Percentiles rank a stretch among this genome's conserved stretches.
phyloP scores from a whole-genome alignment of 35 echinoderm and acorn worm species.

The Heliocidaris erythrogramma region DNA sequence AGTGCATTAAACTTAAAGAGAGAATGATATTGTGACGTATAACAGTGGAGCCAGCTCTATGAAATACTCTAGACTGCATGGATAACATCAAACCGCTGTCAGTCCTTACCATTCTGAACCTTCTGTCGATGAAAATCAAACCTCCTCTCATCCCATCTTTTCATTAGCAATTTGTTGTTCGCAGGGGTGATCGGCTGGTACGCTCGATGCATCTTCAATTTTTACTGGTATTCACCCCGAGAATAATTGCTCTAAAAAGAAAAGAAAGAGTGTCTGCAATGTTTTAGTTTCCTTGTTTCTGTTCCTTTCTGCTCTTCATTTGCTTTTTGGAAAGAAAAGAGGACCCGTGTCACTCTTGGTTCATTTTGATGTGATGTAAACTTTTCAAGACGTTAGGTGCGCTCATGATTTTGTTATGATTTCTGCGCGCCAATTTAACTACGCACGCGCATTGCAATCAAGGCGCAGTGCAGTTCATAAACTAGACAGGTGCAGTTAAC shows the following conservation, averaged over 20 bases:
- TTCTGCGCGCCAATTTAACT: background rate
- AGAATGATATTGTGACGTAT: no score
- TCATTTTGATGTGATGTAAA: background rate
- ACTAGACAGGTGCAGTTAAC: no score
- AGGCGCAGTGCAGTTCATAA: background rate
- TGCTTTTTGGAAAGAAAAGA: background rate
- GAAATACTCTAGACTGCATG: no score
- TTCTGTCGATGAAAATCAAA: conserved; percentile 90
- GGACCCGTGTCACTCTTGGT: background rate
- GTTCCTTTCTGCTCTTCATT: background rate
- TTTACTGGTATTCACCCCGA: background rate
- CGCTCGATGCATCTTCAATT: conserved; percentile 74
- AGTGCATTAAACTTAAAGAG: no score
- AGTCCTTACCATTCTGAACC: conserved; percentile 86
- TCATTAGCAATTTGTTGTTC: conserved; percentile 95
- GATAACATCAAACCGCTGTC: no score
- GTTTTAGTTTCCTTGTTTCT: background rate
- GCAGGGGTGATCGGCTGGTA: conserved; percentile 99
- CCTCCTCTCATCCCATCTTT: conserved; percentile 90
- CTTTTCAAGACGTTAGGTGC: background rate
- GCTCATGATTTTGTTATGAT: conserved; percentile 9
- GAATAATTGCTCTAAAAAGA: background rate
- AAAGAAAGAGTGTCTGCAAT: background rate
- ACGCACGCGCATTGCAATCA: background rate
- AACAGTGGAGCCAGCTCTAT: no score